Evolutionary conservation across 2,113 vertebrate genomes (phyloP).

Genomic region (Machaerirhynchus nigripectus): DNA sequence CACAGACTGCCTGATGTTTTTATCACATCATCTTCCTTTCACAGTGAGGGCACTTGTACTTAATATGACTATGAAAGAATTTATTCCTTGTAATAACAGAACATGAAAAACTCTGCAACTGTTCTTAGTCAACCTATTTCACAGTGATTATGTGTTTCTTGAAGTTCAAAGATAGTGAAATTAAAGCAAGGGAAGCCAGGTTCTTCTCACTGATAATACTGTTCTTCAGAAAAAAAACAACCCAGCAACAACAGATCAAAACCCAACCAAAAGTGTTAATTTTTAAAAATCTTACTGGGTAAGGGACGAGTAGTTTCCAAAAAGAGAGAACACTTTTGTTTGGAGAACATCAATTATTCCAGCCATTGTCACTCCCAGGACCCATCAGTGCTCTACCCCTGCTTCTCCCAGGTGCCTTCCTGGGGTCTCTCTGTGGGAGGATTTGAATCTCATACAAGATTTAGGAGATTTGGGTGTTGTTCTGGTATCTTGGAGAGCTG

Average conservation of each 20-base stretch:
- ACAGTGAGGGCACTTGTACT: not conserved
- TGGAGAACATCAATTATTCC: not conserved
- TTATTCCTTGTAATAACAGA: not conserved
- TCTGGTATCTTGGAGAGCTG: not conserved
- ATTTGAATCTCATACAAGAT: not conserved
- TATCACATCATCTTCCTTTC: not conserved
- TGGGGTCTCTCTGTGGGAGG: not conserved
- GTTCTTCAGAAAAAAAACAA: not conserved
- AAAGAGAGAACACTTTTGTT: not conserved
- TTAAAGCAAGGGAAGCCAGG: not conserved
- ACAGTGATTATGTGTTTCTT: not conserved
- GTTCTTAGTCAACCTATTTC: not conserved
- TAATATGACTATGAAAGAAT: not conserved
- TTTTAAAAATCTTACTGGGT: not conserved
- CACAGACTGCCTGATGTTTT: not conserved
- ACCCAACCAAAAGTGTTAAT: not conserved
- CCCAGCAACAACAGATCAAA: not conserved
- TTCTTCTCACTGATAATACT: not conserved
- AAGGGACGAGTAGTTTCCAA: not conserved
- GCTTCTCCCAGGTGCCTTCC: not conserved
- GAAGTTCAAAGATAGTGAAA: not conserved
- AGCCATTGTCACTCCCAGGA: not conserved
- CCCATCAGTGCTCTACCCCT: not conserved
- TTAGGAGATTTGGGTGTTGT: not conserved
- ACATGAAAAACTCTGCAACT: not conserved